Percentiles rank a stretch among this genome's conserved stretches.
phyloP scores from a whole-genome alignment of 2,113 vertebrate species.

The Amphiprion ocellaris region DNA sequence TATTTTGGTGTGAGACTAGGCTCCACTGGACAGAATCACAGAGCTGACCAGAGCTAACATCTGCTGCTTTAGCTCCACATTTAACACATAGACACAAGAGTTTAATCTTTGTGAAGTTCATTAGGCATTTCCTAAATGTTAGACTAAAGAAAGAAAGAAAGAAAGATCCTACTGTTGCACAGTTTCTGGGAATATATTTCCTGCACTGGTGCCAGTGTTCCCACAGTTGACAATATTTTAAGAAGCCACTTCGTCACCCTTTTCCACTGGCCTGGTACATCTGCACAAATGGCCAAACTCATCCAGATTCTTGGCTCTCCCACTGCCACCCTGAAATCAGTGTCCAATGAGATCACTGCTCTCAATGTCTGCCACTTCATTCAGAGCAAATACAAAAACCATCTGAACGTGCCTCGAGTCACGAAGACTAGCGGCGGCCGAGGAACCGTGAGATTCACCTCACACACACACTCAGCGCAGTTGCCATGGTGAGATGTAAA shows the following conservation, averaged over 20 bases:
- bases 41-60: too few species aligned
- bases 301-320: conserved; percentile 57
- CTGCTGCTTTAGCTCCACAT: too few species aligned
- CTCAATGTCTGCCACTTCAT: conserved; percentile 68
- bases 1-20: too few species aligned
- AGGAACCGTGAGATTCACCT: conserved; percentile 72
- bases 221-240: conserved; percentile 43
- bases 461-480: conserved; percentile 53
- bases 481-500: conserved; percentile 86
- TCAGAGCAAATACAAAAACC: conserved; percentile 74
- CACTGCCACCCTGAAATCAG: conserved; percentile 43
- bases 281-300: conserved; percentile 41
- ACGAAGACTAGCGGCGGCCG: conserved; percentile 65
- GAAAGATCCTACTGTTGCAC: background rate
- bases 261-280: conserved; percentile 53
- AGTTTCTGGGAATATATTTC: background rate
- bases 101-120: too few species aligned
- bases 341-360: conserved; percentile 62
- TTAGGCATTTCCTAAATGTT: too few species aligned
- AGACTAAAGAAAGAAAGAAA: conserved; percentile 1
- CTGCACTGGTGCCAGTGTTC: conserved; percentile 24
- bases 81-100: too few species aligned
- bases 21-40: too few species aligned
- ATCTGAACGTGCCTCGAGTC: conserved; percentile 78
- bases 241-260: conserved; percentile 33